These are phyloP conservation scores for Halichondria panicea DNA, from an alignment of 37 sponge, comb jelly and placozoan species.

Conservation along the genomic window DNA sequence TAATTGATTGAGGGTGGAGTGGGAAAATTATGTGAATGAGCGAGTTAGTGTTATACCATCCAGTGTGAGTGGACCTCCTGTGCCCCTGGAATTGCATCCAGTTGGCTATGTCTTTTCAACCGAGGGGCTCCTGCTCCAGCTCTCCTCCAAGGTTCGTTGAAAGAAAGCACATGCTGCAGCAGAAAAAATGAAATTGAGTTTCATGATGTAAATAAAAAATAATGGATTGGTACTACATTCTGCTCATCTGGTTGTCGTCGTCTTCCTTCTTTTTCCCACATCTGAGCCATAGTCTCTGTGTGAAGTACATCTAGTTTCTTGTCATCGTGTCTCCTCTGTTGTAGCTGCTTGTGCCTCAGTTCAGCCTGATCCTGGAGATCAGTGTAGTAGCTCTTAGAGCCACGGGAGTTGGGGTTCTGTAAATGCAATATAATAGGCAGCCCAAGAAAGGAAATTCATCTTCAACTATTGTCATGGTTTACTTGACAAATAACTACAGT, in stretches of 20 bases:
- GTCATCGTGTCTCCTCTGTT: background rate
- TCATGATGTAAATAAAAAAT: background rate
- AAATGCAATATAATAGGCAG: too few relatives aligned
- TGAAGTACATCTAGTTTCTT: background rate
- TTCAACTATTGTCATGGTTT: too few relatives aligned
- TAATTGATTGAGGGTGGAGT: too few relatives aligned
- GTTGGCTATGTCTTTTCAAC: slow-evolving; percentile 26
- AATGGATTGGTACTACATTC: background rate
- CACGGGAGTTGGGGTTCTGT: background rate
- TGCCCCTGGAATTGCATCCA: background rate
- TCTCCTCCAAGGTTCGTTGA: slow-evolving; percentile 46
- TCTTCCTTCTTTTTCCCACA: slow-evolving; percentile 13
- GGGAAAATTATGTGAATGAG: too few relatives aligned
- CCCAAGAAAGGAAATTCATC: too few relatives aligned
- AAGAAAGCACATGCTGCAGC: slow-evolving; percentile 18
- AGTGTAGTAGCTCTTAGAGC: slow-evolving; percentile 17
- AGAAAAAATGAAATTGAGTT: background rate
- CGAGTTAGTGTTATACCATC: too few relatives aligned
- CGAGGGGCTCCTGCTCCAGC: slow-evolving; percentile 60
- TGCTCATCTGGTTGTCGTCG: background rate
- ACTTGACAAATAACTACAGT: too few relatives aligned
- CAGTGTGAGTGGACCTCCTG: too few relatives aligned
- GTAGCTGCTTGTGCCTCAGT: slow-evolving; percentile 13
- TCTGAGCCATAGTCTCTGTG: background rate
- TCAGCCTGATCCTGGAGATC: slow-evolving; percentile 59